Base-by-base conservation (phyloP, 2,888 invertebrate genomes). In the Drosophila multiciliata region DNA sequence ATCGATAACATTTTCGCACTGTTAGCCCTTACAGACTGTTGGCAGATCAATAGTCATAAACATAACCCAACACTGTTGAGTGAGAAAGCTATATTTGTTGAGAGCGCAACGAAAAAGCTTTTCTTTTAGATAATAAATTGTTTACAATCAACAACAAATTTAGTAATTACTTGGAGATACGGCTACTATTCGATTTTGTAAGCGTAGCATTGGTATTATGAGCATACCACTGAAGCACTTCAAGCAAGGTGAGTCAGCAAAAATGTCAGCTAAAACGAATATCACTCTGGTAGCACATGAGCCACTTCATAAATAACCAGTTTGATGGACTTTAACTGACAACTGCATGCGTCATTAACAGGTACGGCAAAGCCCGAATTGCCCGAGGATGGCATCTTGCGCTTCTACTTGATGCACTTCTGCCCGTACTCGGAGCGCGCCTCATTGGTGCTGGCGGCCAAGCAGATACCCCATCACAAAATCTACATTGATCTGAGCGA, bases 401-500 rank as follows among this genome's bases (percentile, higher is more conserved):
- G 97, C 8, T 91, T 97, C 4, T 97, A 96, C 89, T 96, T 96
- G 32, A 97, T 97, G 96, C 94, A 97, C 81, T 97, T 97, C 93
- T 97, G 97, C 87, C 97, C 97, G 0, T 97, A 95, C 82, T 96
- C 97, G 0, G 96, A 97, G 89, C 94, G 97, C 76, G 95, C 95
- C 60, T 95, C 96, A 69, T 93, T 97, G 49, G 95, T 96, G 11
- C 93, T 97, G 71, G 96, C 96, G 75, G 96, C 96, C 8, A 97
- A 97, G 92, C 95, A 96, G 81, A 94, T 97, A 81, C 95, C 95
- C 93, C 96, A 97, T 88, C 97, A 97, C 87, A 94, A 95, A 33
- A 95, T 97, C 48, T 96, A 95, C 90, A 94, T 97, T 40, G 96
- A 97, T 92, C 92, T 97, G 82, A 95, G 95, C 49, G 94, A 95